These are phyloP conservation scores for Poeciliopsis presidionis DNA, from an alignment of 2,797 vertebrate genomes.

Conservation along the genomic window DNA sequence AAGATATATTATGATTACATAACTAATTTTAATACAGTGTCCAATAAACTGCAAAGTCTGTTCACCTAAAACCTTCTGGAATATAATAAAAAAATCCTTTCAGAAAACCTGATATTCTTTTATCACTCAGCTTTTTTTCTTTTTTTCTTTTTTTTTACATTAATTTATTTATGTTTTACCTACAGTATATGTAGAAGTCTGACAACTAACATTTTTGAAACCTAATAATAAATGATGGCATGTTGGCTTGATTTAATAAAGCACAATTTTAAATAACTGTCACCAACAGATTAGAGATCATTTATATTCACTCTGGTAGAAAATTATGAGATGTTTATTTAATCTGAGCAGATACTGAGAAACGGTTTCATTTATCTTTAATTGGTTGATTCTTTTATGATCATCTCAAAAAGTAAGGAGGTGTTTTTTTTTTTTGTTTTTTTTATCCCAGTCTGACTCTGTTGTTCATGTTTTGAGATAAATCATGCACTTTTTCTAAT, in stretches of 20 bases:
- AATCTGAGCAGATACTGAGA: neutral
- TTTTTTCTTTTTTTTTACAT: neutral
- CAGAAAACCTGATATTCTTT: neutral
- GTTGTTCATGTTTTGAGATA: neutral
- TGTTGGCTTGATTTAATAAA: neutral
- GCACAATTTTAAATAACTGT: neutral
- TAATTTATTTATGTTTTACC: neutral
- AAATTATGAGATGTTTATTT: neutral
- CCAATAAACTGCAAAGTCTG: neutral
- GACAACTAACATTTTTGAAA: neutral
- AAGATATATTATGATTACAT: neutral
- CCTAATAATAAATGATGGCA: neutral
- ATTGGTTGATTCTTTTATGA: neutral
- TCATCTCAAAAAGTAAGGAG: neutral
- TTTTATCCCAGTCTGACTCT: neutral
- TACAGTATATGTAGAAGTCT: neutral
- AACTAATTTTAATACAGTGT: neutral
- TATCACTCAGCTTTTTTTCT: neutral
- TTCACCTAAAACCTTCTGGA: neutral
- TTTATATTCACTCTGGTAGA: neutral
- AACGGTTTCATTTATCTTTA: neutral
- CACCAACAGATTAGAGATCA: neutral
- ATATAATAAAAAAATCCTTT: neutral
- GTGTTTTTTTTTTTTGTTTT: neutral
- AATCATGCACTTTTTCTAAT: neutral